Evolutionary conservation across 2,113 vertebrate species (phyloP).

Genomic region (Eulemur macaco): DNA sequence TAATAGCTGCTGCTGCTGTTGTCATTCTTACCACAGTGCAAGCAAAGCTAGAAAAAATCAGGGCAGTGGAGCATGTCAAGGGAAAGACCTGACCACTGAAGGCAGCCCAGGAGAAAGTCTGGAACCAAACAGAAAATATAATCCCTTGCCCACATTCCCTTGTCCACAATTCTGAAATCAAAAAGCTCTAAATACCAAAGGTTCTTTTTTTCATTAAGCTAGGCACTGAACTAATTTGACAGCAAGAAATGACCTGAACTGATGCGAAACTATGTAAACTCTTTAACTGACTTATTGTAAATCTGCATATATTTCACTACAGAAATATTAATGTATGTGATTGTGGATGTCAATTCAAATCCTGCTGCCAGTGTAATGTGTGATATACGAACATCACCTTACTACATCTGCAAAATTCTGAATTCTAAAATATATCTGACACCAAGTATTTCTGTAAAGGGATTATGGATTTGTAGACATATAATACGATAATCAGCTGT

Average conservation of each 20-base stretch:
- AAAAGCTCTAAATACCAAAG: not conserved
- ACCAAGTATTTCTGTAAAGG: not conserved
- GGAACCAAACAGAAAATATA: not conserved
- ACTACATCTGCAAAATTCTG: constrained; percentile 28
- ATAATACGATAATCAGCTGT: not conserved
- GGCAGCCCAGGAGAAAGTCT: not conserved
- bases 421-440: constrained; percentile 2
- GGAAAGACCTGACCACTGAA: not conserved
- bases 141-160: not conserved
- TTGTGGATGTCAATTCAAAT: not conserved
- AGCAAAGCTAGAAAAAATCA: not conserved
- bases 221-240: not conserved
- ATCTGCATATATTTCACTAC: not conserved
- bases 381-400: not conserved
- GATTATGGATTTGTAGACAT: not conserved
- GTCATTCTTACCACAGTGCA: not conserved
- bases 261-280: not conserved
- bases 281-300: constrained; percentile 2
- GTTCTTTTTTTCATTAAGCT: not conserved
- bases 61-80: not conserved
- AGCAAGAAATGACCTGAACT: constrained; percentile 16
- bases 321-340: not conserved
- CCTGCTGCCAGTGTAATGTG: not conserved
- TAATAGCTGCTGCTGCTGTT: not conserved
- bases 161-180: not conserved